Evolutionary conservation across 1,140 invertebrate species (phyloP).

Genomic region (Melanaphis sacchari): DNA sequence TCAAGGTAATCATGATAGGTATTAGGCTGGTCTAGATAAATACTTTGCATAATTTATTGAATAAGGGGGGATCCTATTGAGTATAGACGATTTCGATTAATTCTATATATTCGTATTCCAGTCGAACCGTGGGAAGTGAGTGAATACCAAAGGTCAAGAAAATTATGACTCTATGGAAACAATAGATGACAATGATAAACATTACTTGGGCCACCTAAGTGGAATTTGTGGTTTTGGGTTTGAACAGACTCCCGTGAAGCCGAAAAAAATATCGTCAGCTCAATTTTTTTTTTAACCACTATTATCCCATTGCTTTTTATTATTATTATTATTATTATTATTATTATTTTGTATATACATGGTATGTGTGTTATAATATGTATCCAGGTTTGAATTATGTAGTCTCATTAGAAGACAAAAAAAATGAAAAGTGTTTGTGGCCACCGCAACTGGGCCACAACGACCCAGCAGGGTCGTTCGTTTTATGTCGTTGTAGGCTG

Average conservation of each 20-base stretch:
- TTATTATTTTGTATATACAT: background rate
- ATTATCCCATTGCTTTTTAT: conserved; percentile 18
- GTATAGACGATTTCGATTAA: background rate
- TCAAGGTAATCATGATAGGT: background rate
- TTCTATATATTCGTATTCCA: background rate
- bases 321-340: conserved; percentile 36
- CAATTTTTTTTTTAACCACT: conserved; percentile 50
- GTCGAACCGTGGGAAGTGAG: conserved; percentile 29
- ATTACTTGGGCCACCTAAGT: conserved; percentile 42
- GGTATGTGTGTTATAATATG: background rate
- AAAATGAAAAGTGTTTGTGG: conserved; percentile 39
- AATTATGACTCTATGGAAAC: conserved; percentile 46
- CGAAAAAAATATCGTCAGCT: conserved; percentile 49
- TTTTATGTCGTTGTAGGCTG: background rate
- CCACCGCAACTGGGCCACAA: conserved; percentile 54
- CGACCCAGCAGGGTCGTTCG: conserved; percentile 40
- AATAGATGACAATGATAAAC: conserved; percentile 54
- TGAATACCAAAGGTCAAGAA: conserved; percentile 44
- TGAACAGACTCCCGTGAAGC: conserved; percentile 48
- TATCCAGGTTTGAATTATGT: conserved; percentile 27
- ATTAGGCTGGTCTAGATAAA: background rate
- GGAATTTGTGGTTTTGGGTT: conserved; percentile 44
- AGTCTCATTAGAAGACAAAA: conserved; percentile 48
- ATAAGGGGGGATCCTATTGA: background rate
- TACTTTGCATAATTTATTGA: background rate